Evolutionary conservation across 64 coral and sea anemone species (phyloP).

Genomic region (Montipora sp.): DNA sequence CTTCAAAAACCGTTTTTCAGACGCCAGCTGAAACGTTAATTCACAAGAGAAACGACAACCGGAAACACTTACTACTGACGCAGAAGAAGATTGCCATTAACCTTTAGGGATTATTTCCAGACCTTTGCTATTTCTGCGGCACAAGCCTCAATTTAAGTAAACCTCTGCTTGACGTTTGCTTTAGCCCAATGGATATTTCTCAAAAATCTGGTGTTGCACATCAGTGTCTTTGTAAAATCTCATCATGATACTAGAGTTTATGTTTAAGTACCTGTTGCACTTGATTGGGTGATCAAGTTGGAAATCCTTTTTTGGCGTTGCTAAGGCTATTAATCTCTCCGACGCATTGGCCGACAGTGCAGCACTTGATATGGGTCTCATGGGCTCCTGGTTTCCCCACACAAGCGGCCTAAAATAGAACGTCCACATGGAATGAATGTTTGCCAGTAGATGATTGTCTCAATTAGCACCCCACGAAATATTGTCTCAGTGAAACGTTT

Average conservation of each 20-base stretch:
- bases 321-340: slow-evolving; percentile 58
- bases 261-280: slow-evolving; percentile 19
- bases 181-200: not conserved
- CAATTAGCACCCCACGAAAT: not conserved
- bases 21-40: too few relatives aligned
- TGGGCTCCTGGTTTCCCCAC: slow-evolving; percentile 73
- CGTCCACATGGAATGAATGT: not conserved
- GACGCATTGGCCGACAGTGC: slow-evolving; percentile 41
- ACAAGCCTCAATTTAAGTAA: too few relatives aligned
- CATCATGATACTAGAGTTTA: not conserved
- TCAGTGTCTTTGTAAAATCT: too few relatives aligned
- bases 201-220: not conserved
- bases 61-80: too few relatives aligned
- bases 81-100: too few relatives aligned
- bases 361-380: slow-evolving; percentile 53
- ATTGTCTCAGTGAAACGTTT: not conserved
- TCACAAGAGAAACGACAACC: too few relatives aligned
- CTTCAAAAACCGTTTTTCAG: too few relatives aligned
- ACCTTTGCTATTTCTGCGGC: not conserved
- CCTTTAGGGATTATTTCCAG: not conserved
- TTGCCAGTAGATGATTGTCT: not conserved
- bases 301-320: slow-evolving; percentile 69
- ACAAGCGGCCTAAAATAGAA: slow-evolving; percentile 57
- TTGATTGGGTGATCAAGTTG: slow-evolving; percentile 51
- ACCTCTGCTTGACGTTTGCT: not conserved